Conservation (phyloP, 2,888 invertebrate species). For the Seladonia tumulorum region DNA sequence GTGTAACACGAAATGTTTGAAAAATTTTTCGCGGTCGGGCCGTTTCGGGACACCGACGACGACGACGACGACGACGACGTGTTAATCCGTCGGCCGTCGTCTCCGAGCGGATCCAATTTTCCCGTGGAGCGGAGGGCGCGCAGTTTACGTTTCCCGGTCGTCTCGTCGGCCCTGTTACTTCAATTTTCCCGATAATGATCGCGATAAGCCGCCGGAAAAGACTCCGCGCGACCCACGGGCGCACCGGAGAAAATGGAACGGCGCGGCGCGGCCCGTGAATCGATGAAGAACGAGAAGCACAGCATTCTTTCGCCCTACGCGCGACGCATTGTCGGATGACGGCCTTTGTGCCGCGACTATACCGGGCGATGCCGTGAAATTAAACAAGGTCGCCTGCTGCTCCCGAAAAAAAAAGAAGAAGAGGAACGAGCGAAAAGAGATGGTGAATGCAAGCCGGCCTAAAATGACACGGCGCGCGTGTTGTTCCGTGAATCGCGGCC, state of each 20-base stretch:
- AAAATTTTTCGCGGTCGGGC: not conserved
- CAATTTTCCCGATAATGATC: conserved; percentile 31
- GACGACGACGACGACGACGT: not conserved
- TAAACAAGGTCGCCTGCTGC: conserved; percentile 46
- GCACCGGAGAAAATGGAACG: conserved; percentile 17
- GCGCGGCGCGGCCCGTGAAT: conserved; percentile 11
- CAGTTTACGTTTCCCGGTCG: conserved; percentile 8
- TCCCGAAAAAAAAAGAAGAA: conserved; percentile 9
- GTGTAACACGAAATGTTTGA: not conserved
- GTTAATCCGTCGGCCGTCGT: not conserved
- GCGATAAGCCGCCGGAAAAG: conserved; percentile 32
- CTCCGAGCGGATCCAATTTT: conserved; percentile 27
- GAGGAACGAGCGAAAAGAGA: too few species aligned
- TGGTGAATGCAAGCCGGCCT: conserved; percentile 16
- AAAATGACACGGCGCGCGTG: conserved; percentile 29
- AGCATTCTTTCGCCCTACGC: conserved; percentile 33
- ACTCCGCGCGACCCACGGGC: not conserved
- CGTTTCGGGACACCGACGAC: too few species aligned
- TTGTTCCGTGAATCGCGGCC: conserved; percentile 22
- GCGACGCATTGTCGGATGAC: conserved; percentile 21
- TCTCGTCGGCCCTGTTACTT: conserved; percentile 11
- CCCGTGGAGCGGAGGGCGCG: not conserved
- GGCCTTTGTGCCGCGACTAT: conserved; percentile 37
- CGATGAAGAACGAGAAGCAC: conserved; percentile 39
- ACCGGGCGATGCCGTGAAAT: conserved; percentile 32